Percentiles rank a stretch among this genome's conserved stretches.
Conservation (phyloP, 2,113 vertebrate species). For the Geococcyx californianus region DNA sequence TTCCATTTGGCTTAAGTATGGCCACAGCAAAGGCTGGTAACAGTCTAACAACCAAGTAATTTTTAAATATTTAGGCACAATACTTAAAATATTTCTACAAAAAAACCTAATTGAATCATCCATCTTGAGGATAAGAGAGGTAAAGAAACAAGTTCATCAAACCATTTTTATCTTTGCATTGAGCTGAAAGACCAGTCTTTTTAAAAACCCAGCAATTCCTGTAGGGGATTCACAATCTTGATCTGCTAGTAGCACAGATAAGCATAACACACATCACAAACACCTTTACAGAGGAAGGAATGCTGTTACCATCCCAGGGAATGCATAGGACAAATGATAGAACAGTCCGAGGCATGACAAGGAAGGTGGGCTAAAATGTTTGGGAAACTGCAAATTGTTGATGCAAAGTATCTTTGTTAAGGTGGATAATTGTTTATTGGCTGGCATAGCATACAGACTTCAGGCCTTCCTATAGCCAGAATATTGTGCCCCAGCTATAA, state of each 20-base stretch:
- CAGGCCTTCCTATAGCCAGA: background rate
- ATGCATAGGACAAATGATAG: background rate
- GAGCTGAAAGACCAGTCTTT: background rate
- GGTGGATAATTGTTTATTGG: background rate
- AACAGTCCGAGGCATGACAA: background rate
- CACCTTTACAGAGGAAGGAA: background rate
- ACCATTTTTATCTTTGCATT: background rate
- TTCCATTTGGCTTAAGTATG: background rate
- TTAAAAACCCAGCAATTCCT: background rate
- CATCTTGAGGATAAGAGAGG: background rate
- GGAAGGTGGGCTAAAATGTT: no score
- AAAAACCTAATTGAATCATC: background rate
- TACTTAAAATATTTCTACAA: background rate
- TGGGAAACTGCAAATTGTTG: background rate
- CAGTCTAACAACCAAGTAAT: background rate
- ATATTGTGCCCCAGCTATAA: background rate
- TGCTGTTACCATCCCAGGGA: background rate
- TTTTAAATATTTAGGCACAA: background rate
- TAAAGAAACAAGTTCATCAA: background rate
- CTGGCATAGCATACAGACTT: no score
- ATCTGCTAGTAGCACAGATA: background rate
- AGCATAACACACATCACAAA: background rate
- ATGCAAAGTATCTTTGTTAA: background rate
- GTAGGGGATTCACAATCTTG: rapidly evolving
- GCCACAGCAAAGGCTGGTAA: background rate